Evolutionary conservation across 2,797 vertebrate genomes (phyloP).

Genomic region (Cyclopterus lumpus): DNA sequence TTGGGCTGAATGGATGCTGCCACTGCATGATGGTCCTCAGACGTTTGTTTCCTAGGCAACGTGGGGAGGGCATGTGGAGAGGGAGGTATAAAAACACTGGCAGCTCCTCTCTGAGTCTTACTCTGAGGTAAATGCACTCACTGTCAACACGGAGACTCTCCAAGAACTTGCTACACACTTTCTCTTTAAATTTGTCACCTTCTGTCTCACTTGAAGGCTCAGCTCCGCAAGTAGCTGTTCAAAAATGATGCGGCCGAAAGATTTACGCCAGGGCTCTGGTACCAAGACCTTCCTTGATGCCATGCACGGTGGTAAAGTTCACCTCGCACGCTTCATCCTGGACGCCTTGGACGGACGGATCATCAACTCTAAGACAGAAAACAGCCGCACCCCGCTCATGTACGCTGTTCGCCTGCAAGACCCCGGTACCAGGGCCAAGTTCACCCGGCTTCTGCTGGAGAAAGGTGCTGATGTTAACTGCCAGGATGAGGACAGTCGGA

Average conservation of each 20-base stretch:
- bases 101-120: slow-evolving; percentile 79
- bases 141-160: slow-evolving; percentile 60
- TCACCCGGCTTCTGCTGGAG: slow-evolving; percentile 89
- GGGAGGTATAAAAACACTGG: slow-evolving; percentile 86
- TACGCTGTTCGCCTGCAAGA: slow-evolving; percentile 88
- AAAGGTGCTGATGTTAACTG: slow-evolving; percentile 90
- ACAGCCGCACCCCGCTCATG: slow-evolving; percentile 91
- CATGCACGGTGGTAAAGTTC: slow-evolving; percentile 91
- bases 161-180: slow-evolving; percentile 59
- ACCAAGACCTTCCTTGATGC: slow-evolving; percentile 92
- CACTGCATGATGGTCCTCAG: slow-evolving; percentile 84
- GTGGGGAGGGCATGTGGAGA: slow-evolving; percentile 81
- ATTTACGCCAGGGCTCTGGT: slow-evolving; percentile 90
- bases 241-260: slow-evolving; percentile 90
- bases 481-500: slow-evolving; percentile 88
- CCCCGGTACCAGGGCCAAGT: slow-evolving; percentile 83
- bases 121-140: slow-evolving; percentile 72
- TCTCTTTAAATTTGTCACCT: slow-evolving; percentile 29
- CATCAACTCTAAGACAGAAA: slow-evolving; percentile 90
- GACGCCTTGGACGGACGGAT: slow-evolving; percentile 92
- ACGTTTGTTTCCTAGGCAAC: slow-evolving; percentile 88
- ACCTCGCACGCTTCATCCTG: slow-evolving; percentile 92
- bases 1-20: slow-evolving; percentile 84
- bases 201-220: slow-evolving; percentile 27
- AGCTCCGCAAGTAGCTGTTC: slow-evolving; percentile 38